Conservation (phyloP, 2,113 vertebrate genomes). For the Gymnobelideus leadbeateri region DNA sequence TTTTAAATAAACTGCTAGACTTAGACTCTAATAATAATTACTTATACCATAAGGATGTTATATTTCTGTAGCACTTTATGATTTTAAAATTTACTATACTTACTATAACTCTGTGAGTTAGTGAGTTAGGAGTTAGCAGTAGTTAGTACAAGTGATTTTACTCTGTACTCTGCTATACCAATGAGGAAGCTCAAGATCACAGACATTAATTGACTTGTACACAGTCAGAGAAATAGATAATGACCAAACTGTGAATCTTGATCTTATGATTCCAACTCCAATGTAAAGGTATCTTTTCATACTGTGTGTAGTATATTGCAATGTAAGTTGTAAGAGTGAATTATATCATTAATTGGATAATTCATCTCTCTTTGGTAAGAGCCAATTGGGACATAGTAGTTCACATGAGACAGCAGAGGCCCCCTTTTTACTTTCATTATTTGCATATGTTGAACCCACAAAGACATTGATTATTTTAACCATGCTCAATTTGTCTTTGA, state of each 20-base stretch:
- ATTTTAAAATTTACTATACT: neutral
- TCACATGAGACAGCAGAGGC: slow-evolving; percentile 56
- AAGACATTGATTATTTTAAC: slow-evolving; percentile 87
- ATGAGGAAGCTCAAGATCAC: neutral
- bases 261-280: slow-evolving; percentile 3
- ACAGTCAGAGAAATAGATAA: neutral
- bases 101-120: neutral
- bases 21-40: neutral
- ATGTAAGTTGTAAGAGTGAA: slow-evolving; percentile 57
- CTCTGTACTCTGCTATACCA: neutral
- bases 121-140: neutral
- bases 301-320: slow-evolving; percentile 27
- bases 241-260: slow-evolving; percentile 15
- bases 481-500: slow-evolving; percentile 90
- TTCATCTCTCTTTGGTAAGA: slow-evolving; percentile 55
- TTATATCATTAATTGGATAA: slow-evolving; percentile 61
- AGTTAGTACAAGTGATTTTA: neutral
- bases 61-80: neutral
- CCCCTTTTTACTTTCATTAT: slow-evolving; percentile 77
- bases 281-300: slow-evolving; percentile 35
- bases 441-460: slow-evolving; percentile 82
- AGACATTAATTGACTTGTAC: neutral
- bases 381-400: neutral
- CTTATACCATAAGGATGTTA: neutral
- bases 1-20: neutral